Percentiles rank a stretch among this genome's conserved stretches.
phyloP scores from a whole-genome alignment of 2,797 vertebrate genomes.

The Odontamblyopus rebecca region DNA sequence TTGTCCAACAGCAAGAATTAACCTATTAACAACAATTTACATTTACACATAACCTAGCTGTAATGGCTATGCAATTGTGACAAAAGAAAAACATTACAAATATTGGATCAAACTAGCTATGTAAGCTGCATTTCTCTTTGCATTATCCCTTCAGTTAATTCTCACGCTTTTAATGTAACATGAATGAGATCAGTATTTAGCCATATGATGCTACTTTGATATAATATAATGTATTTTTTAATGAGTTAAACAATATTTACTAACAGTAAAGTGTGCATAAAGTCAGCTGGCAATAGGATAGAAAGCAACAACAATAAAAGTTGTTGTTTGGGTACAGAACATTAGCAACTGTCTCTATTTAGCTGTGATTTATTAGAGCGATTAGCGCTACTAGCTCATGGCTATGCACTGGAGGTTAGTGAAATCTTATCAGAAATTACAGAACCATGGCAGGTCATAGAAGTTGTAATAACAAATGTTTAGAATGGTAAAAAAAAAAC shows the following conservation, averaged over 20 bases:
- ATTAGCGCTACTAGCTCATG: neutral
- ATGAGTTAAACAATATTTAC: neutral
- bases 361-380: neutral
- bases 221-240: neutral
- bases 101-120: too few relatives aligned
- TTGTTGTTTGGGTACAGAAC: neutral
- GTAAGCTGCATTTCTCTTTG: neutral
- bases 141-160: neutral
- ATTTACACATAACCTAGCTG: neutral
- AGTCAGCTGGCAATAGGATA: neutral
- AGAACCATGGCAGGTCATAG: neutral
- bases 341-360: neutral
- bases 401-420: neutral
- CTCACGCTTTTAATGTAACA: neutral
- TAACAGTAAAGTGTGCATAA: neutral
- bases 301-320: neutral
- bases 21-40: constrained; percentile 11
- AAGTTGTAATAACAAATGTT: neutral
- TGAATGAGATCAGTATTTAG: neutral
- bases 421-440: neutral
- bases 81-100: too few relatives aligned
- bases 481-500: neutral
- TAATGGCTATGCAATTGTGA: neutral
- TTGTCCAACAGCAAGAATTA: constrained; percentile 20
- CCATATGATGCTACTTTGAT: neutral